These are phyloP conservation scores for Salvator merianae DNA, from an alignment of 2,113 vertebrate genomes.

Conservation along the genomic window DNA sequence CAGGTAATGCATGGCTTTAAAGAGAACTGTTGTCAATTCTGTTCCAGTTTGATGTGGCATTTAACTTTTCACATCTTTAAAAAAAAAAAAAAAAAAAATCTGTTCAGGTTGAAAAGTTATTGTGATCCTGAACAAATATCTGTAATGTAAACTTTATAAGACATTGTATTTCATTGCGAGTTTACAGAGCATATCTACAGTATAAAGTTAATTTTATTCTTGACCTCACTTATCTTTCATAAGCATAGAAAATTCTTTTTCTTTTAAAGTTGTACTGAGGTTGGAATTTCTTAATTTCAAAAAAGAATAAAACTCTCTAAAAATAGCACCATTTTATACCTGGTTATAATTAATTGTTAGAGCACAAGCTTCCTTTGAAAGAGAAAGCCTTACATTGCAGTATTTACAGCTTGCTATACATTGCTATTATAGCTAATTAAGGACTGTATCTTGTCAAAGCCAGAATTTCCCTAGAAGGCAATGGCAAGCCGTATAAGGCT, in stretches of 20 bases:
- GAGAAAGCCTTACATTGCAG: not conserved
- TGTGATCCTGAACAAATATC: not conserved
- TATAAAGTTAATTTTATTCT: constrained; percentile 3
- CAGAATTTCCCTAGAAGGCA: not conserved
- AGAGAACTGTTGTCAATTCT: constrained; percentile 25
- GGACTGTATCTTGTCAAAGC: not conserved
- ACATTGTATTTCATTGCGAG: constrained; percentile 1
- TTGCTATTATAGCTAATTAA: not conserved
- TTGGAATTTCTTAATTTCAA: constrained; percentile 12
- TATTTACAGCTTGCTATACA: not conserved
- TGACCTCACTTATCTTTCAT: constrained; percentile 20
- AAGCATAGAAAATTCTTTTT: not conserved
- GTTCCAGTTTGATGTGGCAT: not conserved
- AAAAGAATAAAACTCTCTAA: not conserved
- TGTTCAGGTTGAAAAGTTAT: constrained; percentile 23
- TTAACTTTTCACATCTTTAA: not conserved
- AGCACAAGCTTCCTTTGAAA: not conserved
- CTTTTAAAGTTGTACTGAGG: not conserved
- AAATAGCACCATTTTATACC: not conserved
- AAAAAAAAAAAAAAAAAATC: not conserved
- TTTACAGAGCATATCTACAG: not conserved
- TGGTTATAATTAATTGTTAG: constrained; percentile 11
- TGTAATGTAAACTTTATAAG: constrained; percentile 10
- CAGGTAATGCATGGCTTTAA: not conserved
- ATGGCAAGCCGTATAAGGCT: not conserved